Conservation (phyloP, 2,797 vertebrate species). For the Amphiprion clarkii region DNA sequence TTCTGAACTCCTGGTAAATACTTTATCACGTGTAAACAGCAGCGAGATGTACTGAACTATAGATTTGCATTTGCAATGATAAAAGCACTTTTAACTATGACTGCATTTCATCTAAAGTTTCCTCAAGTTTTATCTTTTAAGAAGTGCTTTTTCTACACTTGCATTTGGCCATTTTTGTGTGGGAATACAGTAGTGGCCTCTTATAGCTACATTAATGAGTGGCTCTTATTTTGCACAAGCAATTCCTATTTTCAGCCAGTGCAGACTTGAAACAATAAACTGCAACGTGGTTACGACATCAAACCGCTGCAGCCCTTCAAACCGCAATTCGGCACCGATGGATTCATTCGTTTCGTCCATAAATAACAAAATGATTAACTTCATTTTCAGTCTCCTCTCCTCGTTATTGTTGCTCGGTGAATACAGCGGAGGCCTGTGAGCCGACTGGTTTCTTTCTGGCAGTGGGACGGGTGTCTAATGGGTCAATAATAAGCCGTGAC, state of each 20-base stretch:
- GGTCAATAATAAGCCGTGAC: constrained; percentile 88
- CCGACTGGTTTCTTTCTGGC: constrained; percentile 78
- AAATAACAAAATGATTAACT: constrained; percentile 67
- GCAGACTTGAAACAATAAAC: too few relatives aligned
- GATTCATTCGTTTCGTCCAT: constrained; percentile 41
- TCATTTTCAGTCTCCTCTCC: constrained; percentile 46
- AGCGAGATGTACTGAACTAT: neutral
- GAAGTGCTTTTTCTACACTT: too few relatives aligned
- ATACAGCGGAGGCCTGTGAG: constrained; percentile 71
- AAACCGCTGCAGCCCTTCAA: neutral
- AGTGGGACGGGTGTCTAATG: constrained; percentile 85
- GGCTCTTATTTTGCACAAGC: too few relatives aligned
- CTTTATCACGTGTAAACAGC: neutral
- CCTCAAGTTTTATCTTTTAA: too few relatives aligned
- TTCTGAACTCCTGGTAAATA: constrained; percentile 9
- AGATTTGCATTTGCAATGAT: constrained; percentile 10
- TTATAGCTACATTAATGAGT: too few relatives aligned
- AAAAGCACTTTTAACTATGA: neutral
- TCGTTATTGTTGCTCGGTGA: constrained; percentile 64
- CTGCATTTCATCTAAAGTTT: too few relatives aligned
- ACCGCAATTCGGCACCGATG: constrained; percentile 13
- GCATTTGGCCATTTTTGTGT: too few relatives aligned
- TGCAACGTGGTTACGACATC: neutral
- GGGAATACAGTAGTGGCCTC: too few relatives aligned
- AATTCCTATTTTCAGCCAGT: neutral